phyloP scores from a whole-genome alignment of 2,113 vertebrate genomes.

The Python bivittatus region DNA sequence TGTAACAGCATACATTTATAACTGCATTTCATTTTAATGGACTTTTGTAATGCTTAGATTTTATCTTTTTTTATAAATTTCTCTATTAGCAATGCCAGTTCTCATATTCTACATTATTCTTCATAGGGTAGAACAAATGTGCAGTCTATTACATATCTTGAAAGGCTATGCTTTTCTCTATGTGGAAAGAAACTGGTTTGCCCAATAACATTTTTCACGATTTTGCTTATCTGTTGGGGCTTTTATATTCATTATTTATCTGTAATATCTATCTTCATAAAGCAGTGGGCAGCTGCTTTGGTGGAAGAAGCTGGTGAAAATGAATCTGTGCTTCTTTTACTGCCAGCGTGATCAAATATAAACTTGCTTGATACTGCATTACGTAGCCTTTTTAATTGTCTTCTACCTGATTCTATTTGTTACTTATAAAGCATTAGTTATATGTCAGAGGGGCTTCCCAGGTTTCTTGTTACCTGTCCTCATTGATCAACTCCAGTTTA shows the following conservation, averaged over 20 bases:
- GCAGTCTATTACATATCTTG: neutral
- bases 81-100: neutral
- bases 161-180: neutral
- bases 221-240: accelerated
- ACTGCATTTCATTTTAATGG: neutral
- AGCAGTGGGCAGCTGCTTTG: neutral
- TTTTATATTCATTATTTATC: neutral
- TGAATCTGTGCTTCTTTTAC: neutral
- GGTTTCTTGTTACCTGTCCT: neutral
- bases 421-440: neutral
- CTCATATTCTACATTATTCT: neutral
- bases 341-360: neutral
- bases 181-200: neutral
- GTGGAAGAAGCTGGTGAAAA: neutral
- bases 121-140: neutral
- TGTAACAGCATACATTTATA: neutral
- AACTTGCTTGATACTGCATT: neutral
- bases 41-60: neutral
- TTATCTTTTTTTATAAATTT: neutral
- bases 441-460: neutral
- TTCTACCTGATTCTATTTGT: neutral
- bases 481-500: neutral
- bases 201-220: neutral
- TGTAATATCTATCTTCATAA: constrained; percentile 17
- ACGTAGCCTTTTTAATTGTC: neutral